Percentiles rank a stretch among this genome's conserved stretches.
Evolutionary conservation across 2,888 invertebrate genomes (phyloP).

Genomic region (Chrysotoxum bicinctum): DNA sequence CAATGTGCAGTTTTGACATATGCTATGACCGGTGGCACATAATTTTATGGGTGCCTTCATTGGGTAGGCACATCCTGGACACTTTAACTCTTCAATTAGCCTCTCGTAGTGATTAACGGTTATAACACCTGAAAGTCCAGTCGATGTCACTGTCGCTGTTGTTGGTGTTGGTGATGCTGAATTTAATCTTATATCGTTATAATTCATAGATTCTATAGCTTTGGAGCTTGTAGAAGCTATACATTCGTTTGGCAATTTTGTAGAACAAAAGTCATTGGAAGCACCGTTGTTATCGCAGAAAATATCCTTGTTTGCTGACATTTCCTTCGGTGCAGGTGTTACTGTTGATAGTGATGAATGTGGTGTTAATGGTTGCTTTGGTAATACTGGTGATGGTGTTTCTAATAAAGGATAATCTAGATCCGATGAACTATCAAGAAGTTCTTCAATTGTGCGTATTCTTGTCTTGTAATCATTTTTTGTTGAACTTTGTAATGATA

Average conservation of each 20-base stretch:
- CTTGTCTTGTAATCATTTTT: conserved; percentile 27
- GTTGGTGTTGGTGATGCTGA: conserved; percentile 54
- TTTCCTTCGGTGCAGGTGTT: conserved; percentile 26
- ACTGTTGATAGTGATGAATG: conserved; percentile 19
- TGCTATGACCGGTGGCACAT: conserved; percentile 80
- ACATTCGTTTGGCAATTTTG: conserved; percentile 33
- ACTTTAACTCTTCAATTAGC: conserved; percentile 80
- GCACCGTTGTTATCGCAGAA: conserved; percentile 41
- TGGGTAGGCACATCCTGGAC: conserved; percentile 81
- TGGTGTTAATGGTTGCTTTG: conserved; percentile 16
- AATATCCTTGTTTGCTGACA: conserved; percentile 31
- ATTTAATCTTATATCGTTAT: conserved; percentile 7
- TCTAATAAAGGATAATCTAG: conserved; percentile 47
- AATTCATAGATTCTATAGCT: neutral
- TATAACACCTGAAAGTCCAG: conserved; percentile 57
- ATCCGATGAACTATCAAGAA: conserved; percentile 64
- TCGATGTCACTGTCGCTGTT: conserved; percentile 22
- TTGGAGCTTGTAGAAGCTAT: conserved; percentile 11
- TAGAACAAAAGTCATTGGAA: conserved; percentile 54
- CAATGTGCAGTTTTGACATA: conserved; percentile 79
- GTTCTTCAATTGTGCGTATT: conserved; percentile 53
- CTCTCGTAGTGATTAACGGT: conserved; percentile 79
- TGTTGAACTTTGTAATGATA: neutral
- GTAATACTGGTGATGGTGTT: conserved; percentile 11
- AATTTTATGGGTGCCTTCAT: conserved; percentile 80